phyloP scores from a whole-genome alignment of 2,797 vertebrate genomes.

The Poecilia picta region DNA sequence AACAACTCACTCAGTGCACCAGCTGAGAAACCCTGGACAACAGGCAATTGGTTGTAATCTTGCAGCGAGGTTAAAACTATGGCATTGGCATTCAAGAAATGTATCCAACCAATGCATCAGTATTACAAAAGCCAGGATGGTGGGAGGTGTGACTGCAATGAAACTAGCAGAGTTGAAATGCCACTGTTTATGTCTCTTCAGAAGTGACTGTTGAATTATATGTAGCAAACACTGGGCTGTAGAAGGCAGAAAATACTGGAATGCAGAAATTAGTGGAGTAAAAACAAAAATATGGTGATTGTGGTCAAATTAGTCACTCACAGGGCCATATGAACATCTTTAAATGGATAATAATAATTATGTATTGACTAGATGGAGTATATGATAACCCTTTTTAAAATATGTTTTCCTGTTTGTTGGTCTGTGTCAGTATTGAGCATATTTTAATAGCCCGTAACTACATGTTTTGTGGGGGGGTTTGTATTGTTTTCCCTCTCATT shows the following conservation, averaged over 20 bases:
- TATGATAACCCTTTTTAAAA: slow-evolving; percentile 30
- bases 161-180: slow-evolving; percentile 58
- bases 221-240: slow-evolving; percentile 90
- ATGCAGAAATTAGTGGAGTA: slow-evolving; percentile 76
- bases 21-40: slow-evolving; percentile 58
- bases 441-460: slow-evolving; percentile 16
- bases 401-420: slow-evolving; percentile 28
- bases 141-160: slow-evolving; percentile 57
- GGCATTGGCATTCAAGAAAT: slow-evolving; percentile 77
- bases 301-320: slow-evolving; percentile 38
- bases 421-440: slow-evolving; percentile 26
- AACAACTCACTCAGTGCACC: slow-evolving; percentile 53
- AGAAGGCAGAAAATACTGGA: slow-evolving; percentile 77
- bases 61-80: slow-evolving; percentile 51
- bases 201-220: slow-evolving; percentile 69
- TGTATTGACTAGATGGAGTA: slow-evolving; percentile 31
- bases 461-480: slow-evolving; percentile 5
- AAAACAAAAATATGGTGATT: slow-evolving; percentile 24
- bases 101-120: slow-evolving; percentile 73
- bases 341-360: slow-evolving; percentile 21
- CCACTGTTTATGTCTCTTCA: slow-evolving; percentile 46
- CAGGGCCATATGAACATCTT: slow-evolving; percentile 39
- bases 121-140: slow-evolving; percentile 68
- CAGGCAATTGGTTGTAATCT: slow-evolving; percentile 75
- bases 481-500: slow-evolving; percentile 26